A percentile compares a stretch with the other conserved stretches of the same genome.
Conservation (phyloP, 2,797 vertebrate species). For the Peromyscus attwateri region DNA sequence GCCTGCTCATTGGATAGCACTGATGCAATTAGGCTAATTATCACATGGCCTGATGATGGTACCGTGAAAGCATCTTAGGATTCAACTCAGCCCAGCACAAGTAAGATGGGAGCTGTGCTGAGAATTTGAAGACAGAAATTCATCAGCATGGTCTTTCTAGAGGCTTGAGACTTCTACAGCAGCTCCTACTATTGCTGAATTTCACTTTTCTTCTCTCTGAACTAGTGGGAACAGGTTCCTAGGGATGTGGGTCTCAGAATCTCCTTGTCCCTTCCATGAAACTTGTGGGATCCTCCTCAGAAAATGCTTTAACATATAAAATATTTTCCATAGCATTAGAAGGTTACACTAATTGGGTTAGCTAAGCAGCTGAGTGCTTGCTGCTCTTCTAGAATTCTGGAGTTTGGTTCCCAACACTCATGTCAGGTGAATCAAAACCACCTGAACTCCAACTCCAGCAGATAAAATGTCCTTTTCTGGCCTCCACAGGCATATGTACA, state of each 20-base stretch:
- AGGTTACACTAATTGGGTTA: neutral
- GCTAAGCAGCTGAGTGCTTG: neutral
- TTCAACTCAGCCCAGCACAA: neutral
- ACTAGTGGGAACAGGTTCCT: neutral
- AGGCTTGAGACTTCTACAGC: neutral
- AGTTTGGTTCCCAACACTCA: neutral
- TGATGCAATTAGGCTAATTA: conserved; percentile 11
- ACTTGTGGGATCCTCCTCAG: neutral
- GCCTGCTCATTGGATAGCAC: neutral
- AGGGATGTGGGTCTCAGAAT: neutral
- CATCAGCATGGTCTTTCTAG: neutral
- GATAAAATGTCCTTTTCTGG: neutral
- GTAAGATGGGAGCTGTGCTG: neutral
- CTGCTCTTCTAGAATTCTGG: neutral
- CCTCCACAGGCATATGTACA: neutral
- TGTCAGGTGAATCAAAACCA: no score
- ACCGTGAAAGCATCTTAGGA: neutral
- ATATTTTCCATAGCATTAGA: neutral
- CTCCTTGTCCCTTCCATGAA: neutral
- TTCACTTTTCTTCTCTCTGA: neutral
- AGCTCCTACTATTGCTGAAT: neutral
- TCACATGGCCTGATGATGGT: neutral
- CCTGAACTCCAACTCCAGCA: neutral
- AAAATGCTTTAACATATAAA: conserved; percentile 41
- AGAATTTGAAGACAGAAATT: conserved; percentile 42